These are phyloP conservation scores for Prorops nasuta DNA, from an alignment of 1,140 invertebrate genomes.

Conservation along the genomic window DNA sequence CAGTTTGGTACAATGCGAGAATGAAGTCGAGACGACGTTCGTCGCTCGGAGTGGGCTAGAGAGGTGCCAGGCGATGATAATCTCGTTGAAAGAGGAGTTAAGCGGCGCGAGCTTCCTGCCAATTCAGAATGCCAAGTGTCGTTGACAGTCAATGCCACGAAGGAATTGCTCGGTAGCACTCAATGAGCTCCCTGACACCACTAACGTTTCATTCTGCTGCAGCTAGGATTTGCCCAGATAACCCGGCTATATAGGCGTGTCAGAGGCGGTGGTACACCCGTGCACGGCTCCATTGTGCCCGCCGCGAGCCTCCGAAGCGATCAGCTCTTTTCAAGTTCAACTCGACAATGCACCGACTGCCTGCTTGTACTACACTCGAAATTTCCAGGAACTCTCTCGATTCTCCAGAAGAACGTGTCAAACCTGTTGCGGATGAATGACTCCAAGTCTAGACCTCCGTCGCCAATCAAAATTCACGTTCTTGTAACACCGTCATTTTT, in stretches of 20 bases:
- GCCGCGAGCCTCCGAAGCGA: too few species aligned
- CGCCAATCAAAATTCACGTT: too few species aligned
- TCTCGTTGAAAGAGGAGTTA: conserved; percentile 44
- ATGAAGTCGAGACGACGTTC: conserved; percentile 7
- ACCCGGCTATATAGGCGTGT: conserved; percentile 10
- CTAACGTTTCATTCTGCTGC: conserved; percentile 18
- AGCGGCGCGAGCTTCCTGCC: conserved; percentile 45
- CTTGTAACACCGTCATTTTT: too few species aligned
- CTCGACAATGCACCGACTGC: too few species aligned
- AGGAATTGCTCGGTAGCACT: conserved; percentile 34
- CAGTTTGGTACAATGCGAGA: conserved; percentile 27
- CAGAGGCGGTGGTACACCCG: too few species aligned
- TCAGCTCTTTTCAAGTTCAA: too few species aligned
- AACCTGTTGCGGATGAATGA: too few species aligned
- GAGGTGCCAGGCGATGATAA: conserved; percentile 33
- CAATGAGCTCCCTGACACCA: conserved; percentile 32
- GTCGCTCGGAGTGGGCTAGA: conserved; percentile 5
- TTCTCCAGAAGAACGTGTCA: too few species aligned
- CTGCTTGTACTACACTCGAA: too few species aligned
- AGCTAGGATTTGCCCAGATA: conserved; percentile 38
- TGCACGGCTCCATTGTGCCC: too few species aligned
- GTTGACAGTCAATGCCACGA: conserved; percentile 30
- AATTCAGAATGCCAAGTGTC: conserved; percentile 43
- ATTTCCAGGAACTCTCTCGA: too few species aligned
- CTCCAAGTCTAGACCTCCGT: too few species aligned